Evolutionary conservation across 1,140 invertebrate genomes (phyloP), one percentile per base, ranked within the genome.

Genomic region (Lethrus apterus): DNA sequence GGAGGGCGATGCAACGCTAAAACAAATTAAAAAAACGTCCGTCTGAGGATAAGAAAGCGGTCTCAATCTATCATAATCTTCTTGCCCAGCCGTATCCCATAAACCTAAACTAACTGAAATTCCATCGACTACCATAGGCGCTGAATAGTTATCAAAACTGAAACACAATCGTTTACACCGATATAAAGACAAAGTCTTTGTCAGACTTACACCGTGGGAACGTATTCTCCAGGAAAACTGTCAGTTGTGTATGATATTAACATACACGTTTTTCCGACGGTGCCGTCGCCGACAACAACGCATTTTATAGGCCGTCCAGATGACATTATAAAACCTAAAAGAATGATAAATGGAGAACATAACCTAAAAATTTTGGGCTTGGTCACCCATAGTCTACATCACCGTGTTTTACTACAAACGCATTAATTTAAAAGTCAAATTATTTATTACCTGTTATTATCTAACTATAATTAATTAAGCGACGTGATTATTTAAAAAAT

Each of bases 201-300:
- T 8, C 13, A 24, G 54, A 83, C 85, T 86, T 74, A 91, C 86
- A 92, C 90, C 63, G 91, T 94, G 59, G 92, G 91, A 52, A 95
- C 91, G 80, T 95, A 95, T 85, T 95, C 92, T 54, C 93, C 93
- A 44, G 93, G 93, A 79, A 98, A 98, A 74, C 91, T 95, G 67
- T 98, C 93, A 55, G 94, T 98, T 19, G 94, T 98, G 64, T 98
- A 98, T 26, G 93, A 97, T 69, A 98, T 98, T 59, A 98, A 76
- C 92, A 97, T 96, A 71, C 94, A 98, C 24, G 94, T 98, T 79
- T 98, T 98, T 62, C 94, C 94, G 48, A 98, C 93, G 21, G 93
- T 96, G 56, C 89, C 89, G 70, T 80, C 78, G 47, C 78, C 91
- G 46, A 96, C 92, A 10, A 96, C 91, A 48, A 96, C 94, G 81